A percentile compares a stretch with the other conserved stretches of the same genome.
phyloP scores from a whole-genome alignment of 2,113 vertebrate species.

The Scolopax mira region DNA sequence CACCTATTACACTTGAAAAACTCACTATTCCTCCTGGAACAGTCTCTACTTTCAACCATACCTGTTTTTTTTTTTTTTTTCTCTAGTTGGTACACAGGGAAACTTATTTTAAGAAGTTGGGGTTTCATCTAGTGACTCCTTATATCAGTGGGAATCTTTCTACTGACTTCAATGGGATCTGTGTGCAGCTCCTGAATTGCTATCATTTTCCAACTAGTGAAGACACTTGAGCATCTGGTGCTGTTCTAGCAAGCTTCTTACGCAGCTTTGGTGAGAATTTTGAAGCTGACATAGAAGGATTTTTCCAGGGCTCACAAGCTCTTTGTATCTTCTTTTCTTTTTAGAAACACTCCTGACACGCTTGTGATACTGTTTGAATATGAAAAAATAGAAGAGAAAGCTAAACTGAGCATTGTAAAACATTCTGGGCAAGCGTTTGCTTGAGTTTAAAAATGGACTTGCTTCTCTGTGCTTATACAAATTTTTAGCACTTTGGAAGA shows the following conservation, averaged over 20 bases:
- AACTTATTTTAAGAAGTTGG: background rate
- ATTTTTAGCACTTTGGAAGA: constrained; percentile 51
- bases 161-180: constrained; percentile 4
- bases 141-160: background rate
- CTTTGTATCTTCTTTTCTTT: constrained; percentile 66
- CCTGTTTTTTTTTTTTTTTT: background rate
- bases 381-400: constrained; percentile 62
- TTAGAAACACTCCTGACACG: constrained; percentile 58
- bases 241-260: constrained; percentile 59
- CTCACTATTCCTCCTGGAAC: background rate
- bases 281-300: constrained; percentile 59
- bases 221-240: constrained; percentile 63
- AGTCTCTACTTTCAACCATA: background rate
- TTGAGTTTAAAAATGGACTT: constrained; percentile 64
- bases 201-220: constrained; percentile 45
- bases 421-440: constrained; percentile 54
- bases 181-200: constrained; percentile 12
- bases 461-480: constrained; percentile 53
- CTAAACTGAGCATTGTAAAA: constrained; percentile 65
- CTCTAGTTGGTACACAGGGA: background rate
- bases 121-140: constrained; percentile 22
- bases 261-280: constrained; percentile 66
- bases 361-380: constrained; percentile 58
- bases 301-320: constrained; percentile 57
- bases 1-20: background rate